Percentiles rank a stretch among this genome's conserved stretches.
phyloP scores from a whole-genome alignment of 2,797 vertebrate genomes.

The Cyprinodon diabolis region DNA sequence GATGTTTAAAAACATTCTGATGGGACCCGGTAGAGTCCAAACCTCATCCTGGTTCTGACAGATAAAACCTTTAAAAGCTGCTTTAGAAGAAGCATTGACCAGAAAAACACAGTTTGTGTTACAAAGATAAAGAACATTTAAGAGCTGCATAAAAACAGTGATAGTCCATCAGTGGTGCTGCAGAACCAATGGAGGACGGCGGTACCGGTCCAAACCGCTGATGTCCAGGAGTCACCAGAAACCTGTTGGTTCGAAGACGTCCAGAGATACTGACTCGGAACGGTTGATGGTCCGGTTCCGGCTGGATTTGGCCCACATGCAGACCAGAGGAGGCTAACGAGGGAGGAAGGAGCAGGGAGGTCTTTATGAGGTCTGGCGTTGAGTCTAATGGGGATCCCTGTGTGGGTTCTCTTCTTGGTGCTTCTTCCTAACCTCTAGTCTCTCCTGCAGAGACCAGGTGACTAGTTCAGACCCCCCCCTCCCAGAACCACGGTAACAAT shows the following conservation, averaged over 20 bases:
- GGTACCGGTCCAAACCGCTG: no score
- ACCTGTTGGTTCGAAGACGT: no score
- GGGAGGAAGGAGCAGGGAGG: not conserved
- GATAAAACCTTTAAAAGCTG: not conserved
- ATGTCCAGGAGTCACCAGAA: no score
- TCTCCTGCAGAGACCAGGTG: no score
- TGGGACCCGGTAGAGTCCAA: no score
- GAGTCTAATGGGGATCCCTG: not conserved
- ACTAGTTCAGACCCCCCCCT: no score
- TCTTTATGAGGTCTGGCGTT: not conserved
- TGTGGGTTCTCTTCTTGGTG: not conserved
- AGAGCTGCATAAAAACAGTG: not conserved
- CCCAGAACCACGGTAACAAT: no score
- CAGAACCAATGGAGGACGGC: no score
- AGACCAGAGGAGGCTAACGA: not conserved
- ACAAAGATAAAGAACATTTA: not conserved
- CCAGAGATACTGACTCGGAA: no score
- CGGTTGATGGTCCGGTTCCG: no score
- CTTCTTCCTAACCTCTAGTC: no score
- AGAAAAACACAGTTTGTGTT: not conserved
- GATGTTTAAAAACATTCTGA: slow-evolving; percentile 5
- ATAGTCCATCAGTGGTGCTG: not conserved
- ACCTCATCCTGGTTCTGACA: not conserved
- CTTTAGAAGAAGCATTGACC: not conserved
- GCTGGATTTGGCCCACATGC: not conserved